A percentile compares a stretch with the other conserved stretches of the same genome.
These are phyloP conservation scores for Benitochromis conjunctus DNA, from an alignment of 2,113 vertebrate species.

Conservation along the genomic window DNA sequence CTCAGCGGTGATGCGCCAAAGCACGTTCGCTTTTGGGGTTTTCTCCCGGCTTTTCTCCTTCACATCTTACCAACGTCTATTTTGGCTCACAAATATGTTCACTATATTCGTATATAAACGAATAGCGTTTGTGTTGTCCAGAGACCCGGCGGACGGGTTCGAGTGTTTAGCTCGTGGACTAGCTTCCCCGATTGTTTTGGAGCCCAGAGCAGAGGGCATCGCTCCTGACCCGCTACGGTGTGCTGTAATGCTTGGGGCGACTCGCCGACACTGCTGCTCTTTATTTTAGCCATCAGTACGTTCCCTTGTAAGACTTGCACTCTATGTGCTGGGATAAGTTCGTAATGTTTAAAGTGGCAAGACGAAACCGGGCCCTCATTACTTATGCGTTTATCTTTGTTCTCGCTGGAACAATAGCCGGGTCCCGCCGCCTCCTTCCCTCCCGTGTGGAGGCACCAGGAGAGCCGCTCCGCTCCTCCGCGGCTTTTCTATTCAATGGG, in stretches of 20 bases:
- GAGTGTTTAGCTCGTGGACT: background rate
- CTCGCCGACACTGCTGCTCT: background rate
- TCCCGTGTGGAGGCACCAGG: conserved; percentile 19
- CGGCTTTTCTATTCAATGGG: conserved; percentile 8
- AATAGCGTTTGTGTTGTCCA: background rate
- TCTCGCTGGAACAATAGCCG: conserved; percentile 73
- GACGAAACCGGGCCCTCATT: conserved; percentile 42
- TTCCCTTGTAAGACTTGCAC: background rate
- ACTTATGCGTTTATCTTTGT: conserved; percentile 72
- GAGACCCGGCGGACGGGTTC: background rate
- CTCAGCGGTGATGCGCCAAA: background rate
- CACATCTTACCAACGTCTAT: background rate
- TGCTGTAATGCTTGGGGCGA: background rate
- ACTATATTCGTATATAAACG: background rate
- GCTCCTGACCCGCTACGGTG: background rate
- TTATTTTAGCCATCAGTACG: background rate
- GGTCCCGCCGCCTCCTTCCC: conserved; percentile 36
- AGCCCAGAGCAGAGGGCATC: background rate
- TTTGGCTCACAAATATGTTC: background rate
- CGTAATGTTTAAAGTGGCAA: background rate
- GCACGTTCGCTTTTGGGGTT: background rate
- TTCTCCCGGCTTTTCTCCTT: background rate
- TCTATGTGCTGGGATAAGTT: background rate
- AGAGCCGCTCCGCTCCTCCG: conserved; percentile 2
- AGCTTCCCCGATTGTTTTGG: background rate